Conservation (phyloP, 2,113 vertebrate species). For the Probosciger aterrimus region DNA sequence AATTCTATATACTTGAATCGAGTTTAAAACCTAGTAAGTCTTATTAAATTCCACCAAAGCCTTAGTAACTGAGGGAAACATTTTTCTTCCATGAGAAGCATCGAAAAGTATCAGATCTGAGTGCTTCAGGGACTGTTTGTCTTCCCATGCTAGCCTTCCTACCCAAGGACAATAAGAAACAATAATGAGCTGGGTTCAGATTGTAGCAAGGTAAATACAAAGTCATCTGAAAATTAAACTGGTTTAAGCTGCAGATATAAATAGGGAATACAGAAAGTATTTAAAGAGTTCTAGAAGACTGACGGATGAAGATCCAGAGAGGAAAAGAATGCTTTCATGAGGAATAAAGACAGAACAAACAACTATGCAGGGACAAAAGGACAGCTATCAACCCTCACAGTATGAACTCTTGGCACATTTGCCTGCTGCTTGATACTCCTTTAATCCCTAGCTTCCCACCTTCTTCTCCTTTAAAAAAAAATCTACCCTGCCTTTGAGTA, state of each 20-base stretch:
- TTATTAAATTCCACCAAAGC: background rate
- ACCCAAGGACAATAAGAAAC: background rate
- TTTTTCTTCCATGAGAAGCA: background rate
- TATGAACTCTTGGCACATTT: background rate
- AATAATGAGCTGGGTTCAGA: background rate
- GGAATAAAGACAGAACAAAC: background rate
- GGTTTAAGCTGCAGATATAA: background rate
- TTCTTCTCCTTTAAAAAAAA: background rate
- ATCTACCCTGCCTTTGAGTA: background rate
- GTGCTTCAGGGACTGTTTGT: background rate
- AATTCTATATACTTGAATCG: slow-evolving; percentile 4
- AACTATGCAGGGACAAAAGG: background rate
- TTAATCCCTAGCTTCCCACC: background rate
- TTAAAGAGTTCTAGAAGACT: background rate
- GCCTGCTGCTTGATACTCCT: background rate
- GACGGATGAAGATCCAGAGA: background rate
- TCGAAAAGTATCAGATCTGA: background rate
- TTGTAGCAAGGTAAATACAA: background rate
- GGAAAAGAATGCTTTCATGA: background rate
- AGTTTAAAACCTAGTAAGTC: slow-evolving; percentile 24
- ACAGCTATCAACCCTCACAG: background rate
- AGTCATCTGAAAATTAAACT: background rate
- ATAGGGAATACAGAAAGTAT: background rate
- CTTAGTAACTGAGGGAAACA: background rate
- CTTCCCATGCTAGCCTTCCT: background rate